Evolutionary conservation across 2,113 vertebrate genomes (phyloP), one percentile per base, ranked within the genome.

Genomic region (Dipodomys spectabilis): DNA sequence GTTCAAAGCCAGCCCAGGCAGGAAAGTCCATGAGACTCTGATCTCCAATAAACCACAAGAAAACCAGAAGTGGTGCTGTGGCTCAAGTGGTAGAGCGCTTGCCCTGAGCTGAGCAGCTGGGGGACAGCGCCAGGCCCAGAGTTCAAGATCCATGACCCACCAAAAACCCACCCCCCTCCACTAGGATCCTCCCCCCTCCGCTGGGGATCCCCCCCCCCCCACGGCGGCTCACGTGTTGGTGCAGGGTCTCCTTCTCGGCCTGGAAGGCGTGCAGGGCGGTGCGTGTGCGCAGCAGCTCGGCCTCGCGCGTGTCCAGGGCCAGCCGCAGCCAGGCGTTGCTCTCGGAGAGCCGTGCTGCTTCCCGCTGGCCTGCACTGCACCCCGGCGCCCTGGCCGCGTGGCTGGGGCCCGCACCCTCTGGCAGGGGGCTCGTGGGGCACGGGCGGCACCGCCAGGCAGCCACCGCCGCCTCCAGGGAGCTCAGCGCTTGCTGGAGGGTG

Each of bases 391-490:
- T 27, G 35, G 32, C 53, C 2, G 49, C 49, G 0, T 7, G 39
- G 72, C 81, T 22, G 22, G n/a, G 71, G n/a, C 71, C 95, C 1
- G 45, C 49, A 73, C 65, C 82, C 20, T 2, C 0, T 0, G 71
- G 25, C 57, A 62, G 11, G 12, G 89, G 16, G 65, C 71, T 2
- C 25, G 57, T 45, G 0, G 19, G 28, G 60, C 65, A 19, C 95
- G 35, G 49, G 8, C 91, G 96, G 44, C 95, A 96, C 95, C 98
- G 99, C 84, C 98, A 98, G 53, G 96, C 98, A 53, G 97, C 97
- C 53, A 98, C 98, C 0, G 98, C 93, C 0, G 97, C 98, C 90
- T 99, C 99, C 88, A 99, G 98, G 1, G 98, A 98, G 1, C 98
- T 98, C 30, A 99, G 93, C 1, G 98, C 98, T 0, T 97, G 93